Conservation (phyloP, 2,113 vertebrate genomes). For the Sarotherodon lohbergeri region DNA sequence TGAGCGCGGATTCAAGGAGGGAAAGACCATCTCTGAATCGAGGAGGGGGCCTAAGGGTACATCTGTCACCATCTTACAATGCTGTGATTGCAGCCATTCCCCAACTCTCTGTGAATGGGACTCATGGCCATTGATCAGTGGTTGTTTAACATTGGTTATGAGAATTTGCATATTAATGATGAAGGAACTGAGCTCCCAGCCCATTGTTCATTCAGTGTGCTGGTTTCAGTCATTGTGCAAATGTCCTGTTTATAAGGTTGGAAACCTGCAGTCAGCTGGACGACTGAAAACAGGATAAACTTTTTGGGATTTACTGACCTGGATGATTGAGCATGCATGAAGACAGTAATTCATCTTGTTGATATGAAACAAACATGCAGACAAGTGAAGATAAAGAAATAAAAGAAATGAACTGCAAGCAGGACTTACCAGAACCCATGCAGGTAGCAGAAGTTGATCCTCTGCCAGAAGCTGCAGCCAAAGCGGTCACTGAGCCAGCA, state of each 20-base stretch:
- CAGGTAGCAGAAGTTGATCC: slow-evolving; percentile 85
- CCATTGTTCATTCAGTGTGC: accelerated
- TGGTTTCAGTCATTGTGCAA: not conserved
- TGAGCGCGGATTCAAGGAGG: not conserved
- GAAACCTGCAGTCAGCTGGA: not conserved
- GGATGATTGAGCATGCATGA: not conserved
- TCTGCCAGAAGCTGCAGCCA: slow-evolving; percentile 85
- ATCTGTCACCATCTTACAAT: too few species aligned
- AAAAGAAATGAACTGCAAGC: not conserved
- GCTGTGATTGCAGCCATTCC: too few species aligned
- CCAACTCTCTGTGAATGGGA: too few species aligned
- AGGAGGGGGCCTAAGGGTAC: not conserved
- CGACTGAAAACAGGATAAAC: not conserved
- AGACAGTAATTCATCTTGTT: not conserved
- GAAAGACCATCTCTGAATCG: not conserved
- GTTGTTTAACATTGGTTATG: not conserved
- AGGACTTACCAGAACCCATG: slow-evolving; percentile 89
- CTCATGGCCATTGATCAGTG: not conserved
- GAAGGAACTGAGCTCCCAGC: accelerated
- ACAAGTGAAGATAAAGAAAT: not conserved
- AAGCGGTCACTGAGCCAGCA: slow-evolving; percentile 90
- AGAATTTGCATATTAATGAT: not conserved
- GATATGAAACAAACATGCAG: not conserved
- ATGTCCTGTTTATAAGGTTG: not conserved
- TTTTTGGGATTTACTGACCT: not conserved